Percentiles rank a stretch among this genome's conserved stretches.
phyloP scores from a whole-genome alignment of 2,113 vertebrate species.

The Etia nguti region DNA sequence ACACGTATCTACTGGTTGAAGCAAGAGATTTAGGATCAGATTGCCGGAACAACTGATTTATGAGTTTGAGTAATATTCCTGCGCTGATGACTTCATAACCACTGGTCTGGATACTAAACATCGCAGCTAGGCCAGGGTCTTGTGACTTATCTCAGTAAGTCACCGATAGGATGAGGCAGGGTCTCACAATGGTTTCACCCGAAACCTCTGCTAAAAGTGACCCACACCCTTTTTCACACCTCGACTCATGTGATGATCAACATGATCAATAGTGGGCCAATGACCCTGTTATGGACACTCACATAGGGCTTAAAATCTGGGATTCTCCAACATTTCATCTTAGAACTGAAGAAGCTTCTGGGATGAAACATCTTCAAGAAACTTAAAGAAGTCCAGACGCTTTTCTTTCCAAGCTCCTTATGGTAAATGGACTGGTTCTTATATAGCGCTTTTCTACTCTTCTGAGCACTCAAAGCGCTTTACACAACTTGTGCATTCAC shows the following conservation, averaged over 20 bases:
- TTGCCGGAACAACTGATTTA: not conserved
- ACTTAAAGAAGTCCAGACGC: no score
- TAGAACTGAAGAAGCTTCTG: no score
- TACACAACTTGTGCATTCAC: no score
- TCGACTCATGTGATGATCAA: not conserved
- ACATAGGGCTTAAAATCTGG: no score
- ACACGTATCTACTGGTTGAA: not conserved
- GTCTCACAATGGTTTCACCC: not conserved
- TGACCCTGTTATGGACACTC: no score
- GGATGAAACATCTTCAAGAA: no score
- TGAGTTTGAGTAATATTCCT: not conserved
- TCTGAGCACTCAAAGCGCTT: no score
- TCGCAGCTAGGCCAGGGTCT: not conserved
- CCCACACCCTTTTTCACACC: not conserved
- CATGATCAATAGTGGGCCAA: no score
- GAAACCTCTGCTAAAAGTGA: not conserved
- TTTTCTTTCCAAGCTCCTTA: no score
- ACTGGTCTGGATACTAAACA: not conserved
- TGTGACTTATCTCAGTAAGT: not conserved
- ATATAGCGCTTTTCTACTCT: no score
- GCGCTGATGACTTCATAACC: not conserved
- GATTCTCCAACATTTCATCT: no score
- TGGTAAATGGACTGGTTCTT: no score
- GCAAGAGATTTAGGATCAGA: not conserved
- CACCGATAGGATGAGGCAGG: not conserved